phyloP scores from a whole-genome alignment of 2,797 vertebrate genomes.

The Coreius guichenoti region DNA sequence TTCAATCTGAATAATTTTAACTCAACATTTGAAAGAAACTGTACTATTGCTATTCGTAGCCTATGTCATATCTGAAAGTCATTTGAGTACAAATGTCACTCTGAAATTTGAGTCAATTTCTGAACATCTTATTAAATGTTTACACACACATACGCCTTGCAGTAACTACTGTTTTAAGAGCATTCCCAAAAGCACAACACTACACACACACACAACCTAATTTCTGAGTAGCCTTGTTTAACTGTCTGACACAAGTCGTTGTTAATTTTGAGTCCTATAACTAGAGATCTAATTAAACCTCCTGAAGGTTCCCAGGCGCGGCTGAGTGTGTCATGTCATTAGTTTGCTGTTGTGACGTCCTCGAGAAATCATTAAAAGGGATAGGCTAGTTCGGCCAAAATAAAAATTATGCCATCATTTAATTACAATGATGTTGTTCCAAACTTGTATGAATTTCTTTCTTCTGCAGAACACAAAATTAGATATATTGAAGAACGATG shows the following conservation, averaged over 20 bases:
- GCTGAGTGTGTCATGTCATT: not conserved
- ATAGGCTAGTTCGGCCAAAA: not conserved
- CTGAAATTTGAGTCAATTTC: not conserved
- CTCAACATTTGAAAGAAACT: too few relatives aligned
- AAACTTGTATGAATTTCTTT: not conserved
- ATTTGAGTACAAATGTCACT: not conserved
- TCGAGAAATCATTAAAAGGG: not conserved
- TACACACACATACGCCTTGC: not conserved
- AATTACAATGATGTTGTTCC: not conserved
- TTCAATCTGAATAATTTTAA: too few relatives aligned
- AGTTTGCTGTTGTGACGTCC: not conserved
- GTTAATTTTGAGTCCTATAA: not conserved
- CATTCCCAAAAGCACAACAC: not conserved
- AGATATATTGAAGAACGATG: not conserved
- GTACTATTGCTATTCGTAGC: too few relatives aligned
- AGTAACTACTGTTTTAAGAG: not conserved
- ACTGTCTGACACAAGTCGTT: rapidly evolving
- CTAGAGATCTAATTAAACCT: not conserved
- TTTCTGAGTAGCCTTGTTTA: not conserved
- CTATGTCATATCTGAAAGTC: not conserved
- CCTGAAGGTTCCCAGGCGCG: too few relatives aligned
- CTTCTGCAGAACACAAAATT: not conserved
- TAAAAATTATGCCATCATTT: not conserved
- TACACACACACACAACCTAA: too few relatives aligned
- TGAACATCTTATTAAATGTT: not conserved